phyloP scores from a whole-genome alignment of 2,888 invertebrate species.

The Ametastegia equiseti region DNA sequence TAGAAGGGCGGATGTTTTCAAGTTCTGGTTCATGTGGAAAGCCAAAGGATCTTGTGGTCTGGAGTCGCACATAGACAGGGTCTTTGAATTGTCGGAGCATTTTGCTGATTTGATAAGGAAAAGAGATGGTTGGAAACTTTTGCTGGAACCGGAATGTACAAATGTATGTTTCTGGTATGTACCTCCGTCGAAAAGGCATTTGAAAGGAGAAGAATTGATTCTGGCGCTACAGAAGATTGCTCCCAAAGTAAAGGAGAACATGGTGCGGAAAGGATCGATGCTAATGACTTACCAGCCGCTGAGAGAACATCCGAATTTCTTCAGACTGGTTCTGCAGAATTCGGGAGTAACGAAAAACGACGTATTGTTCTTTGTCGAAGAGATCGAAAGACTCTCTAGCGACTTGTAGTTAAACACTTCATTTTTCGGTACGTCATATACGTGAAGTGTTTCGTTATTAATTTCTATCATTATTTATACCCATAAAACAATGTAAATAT shows the following conservation, averaged over 20 bases:
- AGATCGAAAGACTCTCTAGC: slow-evolving; percentile 90
- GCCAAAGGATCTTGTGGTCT: slow-evolving; percentile 91
- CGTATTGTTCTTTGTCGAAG: slow-evolving; percentile 91
- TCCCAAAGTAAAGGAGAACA: slow-evolving; percentile 94
- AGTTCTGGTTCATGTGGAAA: slow-evolving; percentile 99
- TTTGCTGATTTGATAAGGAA: slow-evolving; percentile 83
- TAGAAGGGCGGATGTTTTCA: slow-evolving; percentile 95
- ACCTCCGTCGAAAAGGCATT: slow-evolving; percentile 82
- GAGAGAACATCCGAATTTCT: slow-evolving; percentile 92
- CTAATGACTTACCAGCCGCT: slow-evolving; percentile 98
- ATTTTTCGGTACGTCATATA: not conserved
- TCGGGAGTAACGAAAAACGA: slow-evolving; percentile 90
- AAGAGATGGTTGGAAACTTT: slow-evolving; percentile 85
- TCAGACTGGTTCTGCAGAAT: slow-evolving; percentile 95
- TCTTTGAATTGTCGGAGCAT: slow-evolving; percentile 86
- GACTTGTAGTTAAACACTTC: slow-evolving; percentile 77
- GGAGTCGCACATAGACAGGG: slow-evolving; percentile 86
- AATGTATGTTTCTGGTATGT: slow-evolving; percentile 98
- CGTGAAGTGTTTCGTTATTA: not conserved
- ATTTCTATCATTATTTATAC: not conserved
- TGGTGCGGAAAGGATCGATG: slow-evolving; percentile 97
- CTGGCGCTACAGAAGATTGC: slow-evolving; percentile 88
- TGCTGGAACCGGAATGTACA: slow-evolving; percentile 92
- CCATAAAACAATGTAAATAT: slow-evolving; percentile 23
- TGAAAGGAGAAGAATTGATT: slow-evolving; percentile 68